These are phyloP conservation scores for Dipus sagitta DNA, from an alignment of 2,797 vertebrate genomes.

Conservation along the genomic window DNA sequence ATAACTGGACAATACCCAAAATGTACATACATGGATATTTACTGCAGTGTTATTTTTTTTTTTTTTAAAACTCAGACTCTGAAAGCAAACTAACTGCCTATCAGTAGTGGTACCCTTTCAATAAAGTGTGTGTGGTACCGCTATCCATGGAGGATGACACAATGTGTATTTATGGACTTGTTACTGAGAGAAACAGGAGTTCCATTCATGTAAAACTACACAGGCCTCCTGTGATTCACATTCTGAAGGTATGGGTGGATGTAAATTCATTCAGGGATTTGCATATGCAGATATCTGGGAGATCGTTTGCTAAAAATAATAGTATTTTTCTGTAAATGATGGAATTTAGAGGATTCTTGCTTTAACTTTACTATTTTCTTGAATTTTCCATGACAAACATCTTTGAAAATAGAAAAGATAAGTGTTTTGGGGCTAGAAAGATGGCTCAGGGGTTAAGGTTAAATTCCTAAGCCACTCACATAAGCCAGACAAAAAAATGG, in stretches of 20 bases:
- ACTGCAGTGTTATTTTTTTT: neutral
- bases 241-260: neutral
- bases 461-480: too few species aligned
- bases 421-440: neutral
- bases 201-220: neutral
- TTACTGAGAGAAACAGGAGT: neutral
- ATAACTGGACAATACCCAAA: neutral
- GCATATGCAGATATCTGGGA: neutral
- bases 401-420: slow-evolving; percentile 56
- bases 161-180: neutral
- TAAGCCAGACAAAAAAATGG: too few species aligned
- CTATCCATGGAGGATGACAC: neutral
- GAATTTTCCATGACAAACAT: slow-evolving; percentile 15
- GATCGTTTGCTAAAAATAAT: neutral
- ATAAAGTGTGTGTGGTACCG: neutral
- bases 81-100: slow-evolving; percentile 4
- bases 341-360: slow-evolving; percentile 6
- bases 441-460: too few species aligned
- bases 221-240: neutral
- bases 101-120: neutral
- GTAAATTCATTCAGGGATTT: slow-evolving; percentile 18
- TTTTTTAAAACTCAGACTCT: neutral
- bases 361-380: slow-evolving; percentile 54
- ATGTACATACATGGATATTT: neutral
- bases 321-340: slow-evolving; percentile 38